These are phyloP conservation scores for Phortica okadai DNA, from an alignment of 2,888 invertebrate species.

Conservation along the genomic window DNA sequence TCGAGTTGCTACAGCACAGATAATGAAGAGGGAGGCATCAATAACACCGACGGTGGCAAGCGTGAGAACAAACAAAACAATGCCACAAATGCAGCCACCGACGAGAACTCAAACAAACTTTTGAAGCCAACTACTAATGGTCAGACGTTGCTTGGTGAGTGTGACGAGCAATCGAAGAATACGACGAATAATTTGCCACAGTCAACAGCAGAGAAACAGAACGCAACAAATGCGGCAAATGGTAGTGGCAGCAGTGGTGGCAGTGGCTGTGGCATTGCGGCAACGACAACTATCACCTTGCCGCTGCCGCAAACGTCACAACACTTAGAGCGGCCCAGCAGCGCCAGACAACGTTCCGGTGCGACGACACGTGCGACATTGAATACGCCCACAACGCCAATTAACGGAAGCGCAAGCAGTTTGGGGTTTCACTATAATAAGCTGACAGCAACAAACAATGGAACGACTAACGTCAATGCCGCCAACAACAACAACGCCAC, in stretches of 20 bases:
- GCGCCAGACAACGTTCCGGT: slow-evolving; percentile 43
- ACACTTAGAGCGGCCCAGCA: slow-evolving; percentile 8
- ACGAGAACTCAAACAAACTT: slow-evolving; percentile 59
- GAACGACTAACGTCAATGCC: slow-evolving; percentile 32
- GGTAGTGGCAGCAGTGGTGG: background rate
- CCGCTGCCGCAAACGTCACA: background rate
- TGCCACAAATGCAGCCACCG: slow-evolving; percentile 11
- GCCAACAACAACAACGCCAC: slow-evolving; percentile 47
- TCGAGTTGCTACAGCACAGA: slow-evolving; percentile 79
- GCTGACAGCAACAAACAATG: slow-evolving; percentile 38
- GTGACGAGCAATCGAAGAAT: slow-evolving; percentile 32
- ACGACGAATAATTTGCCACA: slow-evolving; percentile 16
- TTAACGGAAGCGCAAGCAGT: slow-evolving; percentile 50
- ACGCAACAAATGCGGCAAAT: background rate
- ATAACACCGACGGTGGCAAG: slow-evolving; percentile 24
- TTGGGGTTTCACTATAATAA: slow-evolving; percentile 61
- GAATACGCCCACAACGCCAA: slow-evolving; percentile 54
- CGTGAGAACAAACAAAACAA: slow-evolving; percentile 18
- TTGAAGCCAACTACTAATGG: slow-evolving; percentile 36
- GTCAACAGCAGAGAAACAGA: slow-evolving; percentile 5
- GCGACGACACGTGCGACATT: slow-evolving; percentile 27
- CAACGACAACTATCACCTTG: slow-evolving; percentile 22
- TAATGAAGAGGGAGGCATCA: slow-evolving; percentile 64
- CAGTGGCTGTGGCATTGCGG: background rate
- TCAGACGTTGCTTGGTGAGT: background rate